Evolutionary conservation across 2,888 invertebrate genomes (phyloP).

Genomic region (Drosophila mettleri): DNA sequence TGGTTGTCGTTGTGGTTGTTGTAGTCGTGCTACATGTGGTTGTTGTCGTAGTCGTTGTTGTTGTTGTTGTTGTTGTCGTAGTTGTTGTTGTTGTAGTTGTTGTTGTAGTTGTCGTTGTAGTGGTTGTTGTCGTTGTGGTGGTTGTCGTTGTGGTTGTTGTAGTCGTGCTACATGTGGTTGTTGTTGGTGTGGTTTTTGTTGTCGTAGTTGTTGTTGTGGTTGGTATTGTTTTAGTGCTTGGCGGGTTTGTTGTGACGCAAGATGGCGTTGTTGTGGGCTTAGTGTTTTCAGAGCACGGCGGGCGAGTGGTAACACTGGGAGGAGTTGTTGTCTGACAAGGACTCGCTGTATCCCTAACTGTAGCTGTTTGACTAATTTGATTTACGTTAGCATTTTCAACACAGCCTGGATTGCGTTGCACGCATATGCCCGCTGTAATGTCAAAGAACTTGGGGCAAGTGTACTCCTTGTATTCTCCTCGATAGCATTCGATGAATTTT

Average conservation of each 20-base stretch:
- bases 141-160: not conserved
- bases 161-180: not conserved
- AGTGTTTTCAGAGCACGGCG: constrained; percentile 35
- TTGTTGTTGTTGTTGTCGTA: not conserved
- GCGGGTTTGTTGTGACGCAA: constrained; percentile 11
- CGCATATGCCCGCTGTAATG: constrained; percentile 61
- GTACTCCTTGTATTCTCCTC: constrained; percentile 51
- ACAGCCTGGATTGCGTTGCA: constrained; percentile 64
- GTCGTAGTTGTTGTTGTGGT: not conserved
- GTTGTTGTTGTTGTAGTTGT: constrained; percentile 10
- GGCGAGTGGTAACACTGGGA: constrained; percentile 27
- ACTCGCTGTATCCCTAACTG: constrained; percentile 1
- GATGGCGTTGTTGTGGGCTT: constrained; percentile 18
- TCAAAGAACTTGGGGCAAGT: constrained; percentile 66
- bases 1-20: not conserved
- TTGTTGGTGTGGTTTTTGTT: constrained; percentile 1
- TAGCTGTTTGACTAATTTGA: not conserved
- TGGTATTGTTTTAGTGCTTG: constrained; percentile 19
- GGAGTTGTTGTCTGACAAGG: constrained; percentile 34
- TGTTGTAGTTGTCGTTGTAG: not conserved
- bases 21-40: not conserved
- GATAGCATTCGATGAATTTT: constrained; percentile 72
- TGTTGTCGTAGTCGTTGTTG: not conserved
- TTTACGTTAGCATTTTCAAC: constrained; percentile 28
- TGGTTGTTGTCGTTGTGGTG: constrained; percentile 1